Percentiles rank a stretch among this genome's conserved stretches.
These are phyloP conservation scores for Gambelia wislizenii DNA, from an alignment of 2,797 vertebrate genomes.

Conservation along the genomic window DNA sequence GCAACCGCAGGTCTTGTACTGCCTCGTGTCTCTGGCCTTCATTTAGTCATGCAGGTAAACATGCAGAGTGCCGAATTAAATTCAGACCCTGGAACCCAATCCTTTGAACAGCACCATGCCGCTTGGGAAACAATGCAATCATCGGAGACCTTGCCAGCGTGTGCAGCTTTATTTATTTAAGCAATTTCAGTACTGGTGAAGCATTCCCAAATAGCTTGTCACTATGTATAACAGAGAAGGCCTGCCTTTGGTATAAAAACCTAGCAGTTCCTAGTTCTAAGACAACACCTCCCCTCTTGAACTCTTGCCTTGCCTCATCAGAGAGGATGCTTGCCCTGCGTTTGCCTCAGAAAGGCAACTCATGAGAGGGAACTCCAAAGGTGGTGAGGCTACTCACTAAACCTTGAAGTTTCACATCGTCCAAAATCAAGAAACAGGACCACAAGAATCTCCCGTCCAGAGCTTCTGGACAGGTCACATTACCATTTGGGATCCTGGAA, in stretches of 20 bases:
- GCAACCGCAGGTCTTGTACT: not conserved
- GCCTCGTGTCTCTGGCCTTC: not conserved
- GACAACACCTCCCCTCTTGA: not conserved
- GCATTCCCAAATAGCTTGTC: constrained; percentile 34
- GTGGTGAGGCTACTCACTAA: not conserved
- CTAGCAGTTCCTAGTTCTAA: constrained; percentile 23
- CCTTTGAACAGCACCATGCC: not conserved
- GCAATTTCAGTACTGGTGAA: not conserved
- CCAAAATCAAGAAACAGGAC: constrained; percentile 26
- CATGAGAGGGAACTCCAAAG: constrained; percentile 30
- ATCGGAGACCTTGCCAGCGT: not conserved
- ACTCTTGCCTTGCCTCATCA: constrained; percentile 12
- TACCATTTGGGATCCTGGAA: constrained; percentile 45
- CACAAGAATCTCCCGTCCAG: constrained; percentile 13
- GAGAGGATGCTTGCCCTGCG: not conserved
- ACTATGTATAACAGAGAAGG: constrained; percentile 1
- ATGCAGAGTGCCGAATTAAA: constrained; percentile 21
- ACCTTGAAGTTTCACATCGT: constrained; percentile 39
- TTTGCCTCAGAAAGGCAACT: constrained; percentile 29
- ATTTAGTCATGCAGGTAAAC: constrained; percentile 27
- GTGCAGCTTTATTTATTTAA: constrained; percentile 10
- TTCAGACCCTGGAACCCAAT: not conserved
- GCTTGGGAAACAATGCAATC: constrained; percentile 12
- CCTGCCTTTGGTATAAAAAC: not conserved
- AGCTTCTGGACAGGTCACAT: constrained; percentile 39